phyloP scores from a whole-genome alignment of 2,113 vertebrate species.

The Archocentrus centrarchus region DNA sequence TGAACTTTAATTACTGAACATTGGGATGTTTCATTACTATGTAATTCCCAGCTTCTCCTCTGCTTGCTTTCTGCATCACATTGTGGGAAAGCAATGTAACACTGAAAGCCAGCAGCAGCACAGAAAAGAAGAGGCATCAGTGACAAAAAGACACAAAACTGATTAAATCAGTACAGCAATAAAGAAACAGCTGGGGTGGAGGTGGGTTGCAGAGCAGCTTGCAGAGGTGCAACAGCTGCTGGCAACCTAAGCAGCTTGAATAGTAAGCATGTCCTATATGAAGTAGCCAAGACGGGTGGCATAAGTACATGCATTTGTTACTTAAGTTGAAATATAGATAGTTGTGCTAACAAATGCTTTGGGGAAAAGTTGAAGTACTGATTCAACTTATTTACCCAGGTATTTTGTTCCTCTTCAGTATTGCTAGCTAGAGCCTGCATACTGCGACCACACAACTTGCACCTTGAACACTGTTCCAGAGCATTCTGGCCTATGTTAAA shows the following conservation, averaged over 20 bases:
- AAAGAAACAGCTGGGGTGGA: not conserved
- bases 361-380: not conserved
- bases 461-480: no score
- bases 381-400: not conserved
- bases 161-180: not conserved
- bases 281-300: not conserved
- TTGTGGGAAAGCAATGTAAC: not conserved
- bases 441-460: no score
- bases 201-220: not conserved
- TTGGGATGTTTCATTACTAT: not conserved
- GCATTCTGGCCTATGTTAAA: not conserved
- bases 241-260: no score
- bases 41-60: not conserved
- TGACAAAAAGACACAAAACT: not conserved
- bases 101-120: not conserved
- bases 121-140: constrained; percentile 1
- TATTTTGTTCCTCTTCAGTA: no score
- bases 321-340: not conserved
- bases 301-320: not conserved
- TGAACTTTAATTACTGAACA: not conserved
- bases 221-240: not conserved
- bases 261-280: not conserved
- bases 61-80: not conserved
- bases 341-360: not conserved
- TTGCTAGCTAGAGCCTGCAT: no score